Base-by-base conservation (phyloP, 2,797 vertebrate genomes). In the Benthosema pterotum region DNA sequence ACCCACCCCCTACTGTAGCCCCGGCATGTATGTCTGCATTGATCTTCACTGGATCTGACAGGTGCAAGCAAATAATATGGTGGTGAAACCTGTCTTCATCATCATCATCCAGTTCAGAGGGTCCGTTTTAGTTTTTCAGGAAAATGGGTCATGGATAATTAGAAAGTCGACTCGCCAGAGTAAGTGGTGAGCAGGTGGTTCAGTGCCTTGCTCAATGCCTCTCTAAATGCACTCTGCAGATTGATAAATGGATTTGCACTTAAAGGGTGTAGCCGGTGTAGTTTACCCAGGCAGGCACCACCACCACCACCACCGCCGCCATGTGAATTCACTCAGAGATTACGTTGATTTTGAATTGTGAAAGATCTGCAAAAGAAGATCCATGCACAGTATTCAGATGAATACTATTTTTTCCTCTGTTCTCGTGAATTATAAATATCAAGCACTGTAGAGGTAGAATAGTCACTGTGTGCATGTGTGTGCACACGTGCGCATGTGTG, bases 391-490 rank as follows among this genome's bases (percentile, higher is more conserved):
- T 32, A 32, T 32, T 38, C 25, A 19, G 7, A 8, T 45, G 45
- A 43, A 22, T 25, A 17, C 13, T 22, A 25, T 9, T 16, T 15
- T 15, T 57, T 43, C n/a, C n/a, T 71, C 72, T 63, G 11, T 18
- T 17, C 47, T 83, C 67, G 85, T 90, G 67, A 80, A 86, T 90
- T 77, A 87, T 88, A 65, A 65, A 89, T 88, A 69, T 67, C 53
- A 52, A 15, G 49, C 17, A 14, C 71, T 71, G 28, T 66, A 52
- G n/a, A n/a, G 49, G 55, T 61, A 57, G 46, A 71, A 57, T 59
- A 75, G 58, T 69, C 57, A 56, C 51, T 25, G 50, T 16, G n/a
- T 7, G 28, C 3, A 5, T 60, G 46, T 32, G 57, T 49, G 46
- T 38, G 56, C n/a, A 5, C 12, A 13, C 22, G 32, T 5, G 8